These are phyloP conservation scores for Copidosoma floridanum DNA, from an alignment of 1,140 invertebrate species.

Conservation along the genomic window DNA sequence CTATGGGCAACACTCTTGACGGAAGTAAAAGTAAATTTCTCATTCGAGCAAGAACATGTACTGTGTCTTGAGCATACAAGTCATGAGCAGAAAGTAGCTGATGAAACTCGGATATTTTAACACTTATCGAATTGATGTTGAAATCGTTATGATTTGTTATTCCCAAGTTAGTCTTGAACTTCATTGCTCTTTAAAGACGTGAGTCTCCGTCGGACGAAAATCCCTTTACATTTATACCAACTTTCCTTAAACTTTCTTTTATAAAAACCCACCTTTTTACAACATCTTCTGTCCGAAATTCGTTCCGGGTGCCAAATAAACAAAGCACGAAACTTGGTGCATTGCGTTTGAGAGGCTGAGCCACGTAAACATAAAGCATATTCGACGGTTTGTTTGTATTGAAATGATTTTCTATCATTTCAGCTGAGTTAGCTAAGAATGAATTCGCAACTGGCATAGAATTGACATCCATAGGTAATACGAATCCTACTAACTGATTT, in stretches of 20 bases:
- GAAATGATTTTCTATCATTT: constrained; percentile 6
- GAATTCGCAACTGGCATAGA: constrained; percentile 10
- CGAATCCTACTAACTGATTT: constrained; percentile 16
- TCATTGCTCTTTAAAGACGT: neutral
- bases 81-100: neutral
- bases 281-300: constrained; percentile 13
- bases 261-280: constrained; percentile 9
- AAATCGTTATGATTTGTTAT: neutral
- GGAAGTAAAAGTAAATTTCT: neutral
- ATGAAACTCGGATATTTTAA: neutral
- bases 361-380: constrained; percentile 5
- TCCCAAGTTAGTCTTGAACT: neutral
- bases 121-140: neutral
- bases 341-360: constrained; percentile 3
- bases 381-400: neutral
- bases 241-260: neutral
- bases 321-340: constrained; percentile 6
- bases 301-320: constrained; percentile 20
- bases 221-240: constrained; percentile 8
- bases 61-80: neutral
- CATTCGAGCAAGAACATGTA: neutral
- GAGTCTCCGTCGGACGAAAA: constrained; percentile 5
- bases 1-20: neutral
- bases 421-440: constrained; percentile 7
- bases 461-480: constrained; percentile 1